A percentile compares a stretch with the other conserved stretches of the same genome.
These are phyloP conservation scores for Sturmia bella DNA, from an alignment of 2,888 invertebrate genomes.

Conservation along the genomic window DNA sequence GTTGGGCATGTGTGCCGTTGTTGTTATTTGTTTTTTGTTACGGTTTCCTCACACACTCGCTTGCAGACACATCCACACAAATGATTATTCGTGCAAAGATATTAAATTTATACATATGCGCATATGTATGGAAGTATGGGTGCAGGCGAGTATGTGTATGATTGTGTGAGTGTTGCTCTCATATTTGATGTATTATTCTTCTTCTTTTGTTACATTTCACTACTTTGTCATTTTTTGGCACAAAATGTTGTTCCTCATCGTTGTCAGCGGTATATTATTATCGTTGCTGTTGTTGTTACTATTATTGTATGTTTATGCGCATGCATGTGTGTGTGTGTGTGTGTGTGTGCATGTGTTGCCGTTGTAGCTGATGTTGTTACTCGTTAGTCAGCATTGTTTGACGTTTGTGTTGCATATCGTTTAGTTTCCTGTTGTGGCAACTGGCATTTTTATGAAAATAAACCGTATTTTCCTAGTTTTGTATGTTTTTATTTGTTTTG, in stretches of 20 bases:
- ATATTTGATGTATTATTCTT: conserved; percentile 68
- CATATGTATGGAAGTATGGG: neutral
- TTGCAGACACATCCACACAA: neutral
- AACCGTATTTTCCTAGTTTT: conserved; percentile 55
- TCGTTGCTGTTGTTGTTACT: conserved; percentile 15
- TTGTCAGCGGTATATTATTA: conserved; percentile 25
- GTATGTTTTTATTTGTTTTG: conserved; percentile 39
- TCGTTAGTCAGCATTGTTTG: conserved; percentile 63
- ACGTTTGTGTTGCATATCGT: conserved; percentile 62
- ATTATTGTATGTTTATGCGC: conserved; percentile 4
- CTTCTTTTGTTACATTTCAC: conserved; percentile 64
- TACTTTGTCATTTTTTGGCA: conserved; percentile 68
- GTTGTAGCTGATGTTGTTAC: conserved; percentile 47
- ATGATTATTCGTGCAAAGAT: neutral
- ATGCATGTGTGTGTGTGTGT: too few relatives aligned
- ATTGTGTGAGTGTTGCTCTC: conserved; percentile 39
- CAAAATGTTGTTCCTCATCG: conserved; percentile 48
- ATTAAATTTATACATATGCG: neutral
- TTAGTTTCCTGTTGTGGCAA: conserved; percentile 65
- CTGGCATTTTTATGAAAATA: conserved; percentile 50
- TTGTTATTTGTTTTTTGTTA: conserved; percentile 46
- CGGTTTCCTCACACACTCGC: neutral
- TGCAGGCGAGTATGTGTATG: too few relatives aligned
- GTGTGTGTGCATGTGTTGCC: conserved; percentile 1
- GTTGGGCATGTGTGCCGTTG: conserved; percentile 14